These are phyloP conservation scores for Crenuchus spilurus DNA, from an alignment of 2,797 vertebrate species.

Conservation along the genomic window DNA sequence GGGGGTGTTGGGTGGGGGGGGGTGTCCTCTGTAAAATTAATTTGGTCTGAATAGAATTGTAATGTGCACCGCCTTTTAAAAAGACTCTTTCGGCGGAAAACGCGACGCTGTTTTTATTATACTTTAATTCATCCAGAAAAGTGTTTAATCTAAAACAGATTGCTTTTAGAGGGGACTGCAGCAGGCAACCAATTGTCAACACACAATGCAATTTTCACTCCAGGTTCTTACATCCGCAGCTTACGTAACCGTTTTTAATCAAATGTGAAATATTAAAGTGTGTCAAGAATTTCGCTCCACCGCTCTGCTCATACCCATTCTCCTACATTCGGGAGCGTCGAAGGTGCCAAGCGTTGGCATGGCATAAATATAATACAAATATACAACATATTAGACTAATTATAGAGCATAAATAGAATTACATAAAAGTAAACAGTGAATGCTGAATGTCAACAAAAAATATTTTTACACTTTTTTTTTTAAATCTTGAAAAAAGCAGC, in stretches of 20 bases:
- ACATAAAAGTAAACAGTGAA: too few relatives aligned
- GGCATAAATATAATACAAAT: conserved; percentile 23
- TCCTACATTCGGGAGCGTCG: conserved; percentile 28
- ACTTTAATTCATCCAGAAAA: conserved; percentile 60
- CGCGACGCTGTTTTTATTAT: conserved; percentile 51
- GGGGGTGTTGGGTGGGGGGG: conserved; percentile 1
- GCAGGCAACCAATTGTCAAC: conserved; percentile 57
- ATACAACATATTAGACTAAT: neutral
- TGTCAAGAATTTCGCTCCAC: conserved; percentile 47
- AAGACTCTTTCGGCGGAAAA: conserved; percentile 48
- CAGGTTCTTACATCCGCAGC: conserved; percentile 53
- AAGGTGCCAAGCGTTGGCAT: conserved; percentile 36
- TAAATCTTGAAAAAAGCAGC: too few relatives aligned
- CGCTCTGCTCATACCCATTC: conserved; percentile 41
- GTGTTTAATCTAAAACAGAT: conserved; percentile 62
- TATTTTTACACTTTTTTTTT: too few relatives aligned
- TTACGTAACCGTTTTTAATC: conserved; percentile 59
- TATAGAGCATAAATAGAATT: neutral
- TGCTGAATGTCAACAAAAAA: too few relatives aligned
- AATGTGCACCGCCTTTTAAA: conserved; percentile 50
- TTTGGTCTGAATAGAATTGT: conserved; percentile 52
- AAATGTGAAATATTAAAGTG: conserved; percentile 56
- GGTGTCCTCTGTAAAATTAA: conserved; percentile 41
- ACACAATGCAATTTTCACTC: conserved; percentile 60
- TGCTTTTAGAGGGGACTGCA: conserved; percentile 57